Percentiles rank a stretch among this genome's conserved stretches.
phyloP scores from a whole-genome alignment of 2,113 vertebrate genomes.

The Bettongia penicillata region DNA sequence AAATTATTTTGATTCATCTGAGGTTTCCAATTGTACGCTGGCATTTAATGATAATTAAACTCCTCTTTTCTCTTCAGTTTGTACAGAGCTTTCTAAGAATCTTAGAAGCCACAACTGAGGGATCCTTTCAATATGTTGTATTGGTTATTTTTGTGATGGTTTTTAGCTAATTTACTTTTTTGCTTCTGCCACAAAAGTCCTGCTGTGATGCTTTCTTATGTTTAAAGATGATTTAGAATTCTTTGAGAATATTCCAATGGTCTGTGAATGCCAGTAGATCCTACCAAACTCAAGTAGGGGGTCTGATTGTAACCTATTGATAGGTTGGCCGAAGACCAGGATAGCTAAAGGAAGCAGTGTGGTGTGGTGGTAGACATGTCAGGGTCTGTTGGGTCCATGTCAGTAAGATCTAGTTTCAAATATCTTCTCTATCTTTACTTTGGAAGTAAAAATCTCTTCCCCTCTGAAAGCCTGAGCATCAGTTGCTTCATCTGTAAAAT shows the following conservation, averaged over 20 bases:
- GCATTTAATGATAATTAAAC: background rate
- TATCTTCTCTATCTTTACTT: background rate
- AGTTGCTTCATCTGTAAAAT: slow-evolving; percentile 27
- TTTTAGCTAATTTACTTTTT: background rate
- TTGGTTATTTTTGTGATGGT: background rate
- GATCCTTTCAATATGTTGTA: background rate
- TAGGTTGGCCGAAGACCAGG: background rate
- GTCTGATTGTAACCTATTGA: background rate
- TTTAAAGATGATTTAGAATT: background rate
- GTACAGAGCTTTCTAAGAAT: background rate
- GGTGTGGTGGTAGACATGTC: background rate
- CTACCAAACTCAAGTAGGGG: background rate
- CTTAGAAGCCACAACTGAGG: slow-evolving; percentile 1
- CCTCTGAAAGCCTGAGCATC: background rate
- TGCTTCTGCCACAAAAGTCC: background rate
- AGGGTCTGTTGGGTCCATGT: background rate
- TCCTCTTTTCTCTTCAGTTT: slow-evolving; percentile 13
- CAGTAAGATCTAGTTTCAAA: background rate
- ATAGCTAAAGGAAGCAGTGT: background rate
- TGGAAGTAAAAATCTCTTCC: background rate
- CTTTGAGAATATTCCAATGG: background rate
- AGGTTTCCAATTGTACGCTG: background rate
- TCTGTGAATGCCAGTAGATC: background rate
- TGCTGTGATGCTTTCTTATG: background rate
- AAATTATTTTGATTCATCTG: slow-evolving; percentile 32